These are phyloP conservation scores for Lepidostoma basale DNA, from an alignment of 1,140 invertebrate genomes.

Conservation along the genomic window DNA sequence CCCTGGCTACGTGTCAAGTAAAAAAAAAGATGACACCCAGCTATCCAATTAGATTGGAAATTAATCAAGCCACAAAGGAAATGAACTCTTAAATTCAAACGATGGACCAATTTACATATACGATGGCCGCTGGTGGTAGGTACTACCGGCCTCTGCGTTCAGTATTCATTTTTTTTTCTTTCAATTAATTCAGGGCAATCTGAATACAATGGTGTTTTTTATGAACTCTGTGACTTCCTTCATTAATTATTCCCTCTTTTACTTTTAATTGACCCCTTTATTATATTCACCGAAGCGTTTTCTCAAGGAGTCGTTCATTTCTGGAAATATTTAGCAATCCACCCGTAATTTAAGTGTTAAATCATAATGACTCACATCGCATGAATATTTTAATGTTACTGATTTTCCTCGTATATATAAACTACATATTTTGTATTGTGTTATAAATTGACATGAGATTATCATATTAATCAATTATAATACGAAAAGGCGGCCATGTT, in stretches of 20 bases:
- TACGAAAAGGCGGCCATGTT: background rate
- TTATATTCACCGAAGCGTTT: background rate
- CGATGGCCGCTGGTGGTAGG: constrained; percentile 10
- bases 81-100: background rate
- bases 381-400: background rate
- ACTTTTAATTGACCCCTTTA: background rate
- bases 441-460: background rate
- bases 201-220: constrained; percentile 13
- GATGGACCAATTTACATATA: background rate
- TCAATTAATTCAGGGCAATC: background rate
- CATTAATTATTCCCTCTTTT: constrained; percentile 8
- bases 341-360: too few species aligned
- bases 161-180: constrained; percentile 1
- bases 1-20: background rate
- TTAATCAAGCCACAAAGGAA: constrained; percentile 2
- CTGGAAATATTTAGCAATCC: too few species aligned
- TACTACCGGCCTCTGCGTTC: too few species aligned
- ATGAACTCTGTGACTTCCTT: constrained; percentile 9
- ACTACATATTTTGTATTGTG: background rate
- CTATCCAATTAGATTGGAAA: background rate
- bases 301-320: background rate
- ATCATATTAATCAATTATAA: background rate
- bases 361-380: too few species aligned
- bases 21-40: background rate
- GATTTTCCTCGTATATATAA: background rate